Conservation (phyloP, 2,797 vertebrate species). For the Tokudaia tokunoshimensis region DNA sequence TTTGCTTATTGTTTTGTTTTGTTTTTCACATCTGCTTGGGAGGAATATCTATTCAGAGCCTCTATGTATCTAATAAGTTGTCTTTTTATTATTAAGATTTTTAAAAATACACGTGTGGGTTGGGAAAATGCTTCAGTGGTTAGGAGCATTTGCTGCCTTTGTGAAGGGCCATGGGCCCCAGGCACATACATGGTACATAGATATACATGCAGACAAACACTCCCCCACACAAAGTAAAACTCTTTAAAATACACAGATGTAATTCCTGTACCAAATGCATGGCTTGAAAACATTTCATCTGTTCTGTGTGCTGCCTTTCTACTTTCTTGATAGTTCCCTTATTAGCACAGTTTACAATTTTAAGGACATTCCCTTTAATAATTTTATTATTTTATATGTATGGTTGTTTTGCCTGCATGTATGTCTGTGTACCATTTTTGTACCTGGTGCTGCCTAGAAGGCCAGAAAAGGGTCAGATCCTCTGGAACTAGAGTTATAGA, state of each 20-base stretch:
- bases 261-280: neutral
- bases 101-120: neutral
- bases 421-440: neutral
- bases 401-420: neutral
- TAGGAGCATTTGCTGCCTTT: neutral
- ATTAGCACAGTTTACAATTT: neutral
- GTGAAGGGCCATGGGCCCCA: neutral
- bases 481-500: neutral
- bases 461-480: neutral
- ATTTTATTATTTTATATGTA: neutral
- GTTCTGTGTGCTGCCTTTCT: neutral
- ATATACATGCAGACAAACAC: neutral
- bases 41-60: neutral
- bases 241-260: neutral
- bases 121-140: neutral
- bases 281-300: neutral
- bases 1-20: neutral
- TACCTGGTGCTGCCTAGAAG: neutral
- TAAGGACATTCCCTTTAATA: neutral
- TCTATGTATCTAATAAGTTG: neutral
- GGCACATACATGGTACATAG: neutral
- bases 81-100: neutral
- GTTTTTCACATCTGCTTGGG: neutral
- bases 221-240: neutral
- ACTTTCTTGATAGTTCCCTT: neutral